Base-by-base conservation (phyloP, 2,888 invertebrate species). In the Agrypnus murinus region DNA sequence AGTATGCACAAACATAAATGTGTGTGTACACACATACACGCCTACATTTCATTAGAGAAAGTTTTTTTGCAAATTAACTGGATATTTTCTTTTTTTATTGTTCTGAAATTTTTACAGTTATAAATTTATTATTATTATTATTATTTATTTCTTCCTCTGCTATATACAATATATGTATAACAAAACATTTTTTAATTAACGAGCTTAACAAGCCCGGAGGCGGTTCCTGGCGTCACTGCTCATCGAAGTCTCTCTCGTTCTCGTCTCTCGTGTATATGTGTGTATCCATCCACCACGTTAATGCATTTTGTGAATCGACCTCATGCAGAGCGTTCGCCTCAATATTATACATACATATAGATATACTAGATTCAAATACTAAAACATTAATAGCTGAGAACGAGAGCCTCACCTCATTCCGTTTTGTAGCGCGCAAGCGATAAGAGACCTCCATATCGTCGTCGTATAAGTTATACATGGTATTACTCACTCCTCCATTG, bases 361-460 rank as follows among this genome's bases (percentile, higher is more conserved):
- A n/a, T n/a, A n/a, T n/a, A n/a, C n/a, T n/a, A n/a, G n/a, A 50
- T 50, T 31, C 10, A 2, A 50, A 50, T 50, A 19, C 31, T 31
- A 10, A 50, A 50, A 50, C 50, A 50, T 25, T 50, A 50, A 58
- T 45, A 45, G 45, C 45, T n/a, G 19, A 12, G 25, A 38, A n/a
- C n/a, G 34, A 53, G n/a, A 34, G 38, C 48, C 64, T 65, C 58
- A 67, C 69, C 63, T 63, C 40, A 57, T 65, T 69, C 72, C 64
- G 63, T 69, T 69, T 59, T 43, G 25, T 19, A 31, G 36, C 64
- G n/a, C n/a, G n/a, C 25, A 3, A 25, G 25, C 25, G 69, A 69
- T 64, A 64, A 69, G 58, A 43, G 63, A 38, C 65, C 65, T 25
- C 25, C 69, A 57, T 63, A 48, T 50, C 60, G 43, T 15, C n/a